Conservation (phyloP, 2,113 vertebrate species). For the Nematolebias whitei region DNA sequence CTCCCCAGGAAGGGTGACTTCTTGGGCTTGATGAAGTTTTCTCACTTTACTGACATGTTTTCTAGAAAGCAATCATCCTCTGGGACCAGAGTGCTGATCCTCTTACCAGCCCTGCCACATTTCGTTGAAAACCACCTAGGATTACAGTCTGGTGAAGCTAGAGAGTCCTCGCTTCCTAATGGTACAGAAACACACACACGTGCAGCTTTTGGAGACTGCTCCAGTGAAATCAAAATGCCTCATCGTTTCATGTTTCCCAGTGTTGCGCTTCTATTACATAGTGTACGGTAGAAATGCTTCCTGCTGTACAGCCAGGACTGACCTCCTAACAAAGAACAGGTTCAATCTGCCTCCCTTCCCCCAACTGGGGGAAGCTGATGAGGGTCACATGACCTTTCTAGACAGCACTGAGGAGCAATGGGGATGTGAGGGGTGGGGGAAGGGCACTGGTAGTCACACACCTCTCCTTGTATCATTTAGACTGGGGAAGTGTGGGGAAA, state of each 20-base stretch:
- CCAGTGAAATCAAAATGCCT: background rate
- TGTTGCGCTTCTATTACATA: conserved; percentile 74
- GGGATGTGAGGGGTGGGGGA: conserved; percentile 74
- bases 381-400: conserved; percentile 88
- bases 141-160: conserved; percentile 15
- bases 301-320: conserved; percentile 79
- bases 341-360: conserved; percentile 82
- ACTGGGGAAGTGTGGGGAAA: conserved; percentile 45
- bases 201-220: background rate
- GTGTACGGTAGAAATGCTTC: conserved; percentile 77
- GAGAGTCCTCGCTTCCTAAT: conserved; percentile 22
- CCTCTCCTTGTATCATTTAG: conserved; percentile 70
- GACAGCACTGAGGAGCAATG: conserved; percentile 81
- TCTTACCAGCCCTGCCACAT: conserved; percentile 9
- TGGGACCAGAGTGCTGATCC: conserved; percentile 18
- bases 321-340: conserved; percentile 92
- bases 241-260: background rate
- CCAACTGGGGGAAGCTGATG: conserved; percentile 78
- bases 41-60: background rate
- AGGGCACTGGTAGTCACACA: conserved; percentile 67
- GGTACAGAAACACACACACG: background rate
- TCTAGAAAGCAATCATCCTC: conserved; percentile 11
- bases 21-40: background rate
- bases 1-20: background rate
- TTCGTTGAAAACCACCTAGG: conserved; percentile 23